Evolutionary conservation across 2,797 vertebrate genomes (phyloP).

Genomic region (Centropyge bicolor): DNA sequence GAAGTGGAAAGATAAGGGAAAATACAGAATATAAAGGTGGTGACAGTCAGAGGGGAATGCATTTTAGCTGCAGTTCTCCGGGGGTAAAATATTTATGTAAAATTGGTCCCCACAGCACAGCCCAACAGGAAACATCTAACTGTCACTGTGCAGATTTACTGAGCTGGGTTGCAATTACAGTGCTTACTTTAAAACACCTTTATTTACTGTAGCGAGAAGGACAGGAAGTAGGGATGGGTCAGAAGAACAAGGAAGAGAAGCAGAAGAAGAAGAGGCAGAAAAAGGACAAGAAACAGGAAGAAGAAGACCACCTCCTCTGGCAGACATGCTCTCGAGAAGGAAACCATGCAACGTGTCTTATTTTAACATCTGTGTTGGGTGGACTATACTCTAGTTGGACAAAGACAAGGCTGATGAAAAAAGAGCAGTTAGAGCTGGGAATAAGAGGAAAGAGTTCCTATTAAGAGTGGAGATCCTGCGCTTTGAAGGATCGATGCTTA

Average conservation of each 20-base stretch:
- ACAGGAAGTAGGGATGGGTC: slow-evolving; percentile 58
- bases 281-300: slow-evolving; percentile 46
- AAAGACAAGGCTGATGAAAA: slow-evolving; percentile 52
- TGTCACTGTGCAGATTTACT: slow-evolving; percentile 56
- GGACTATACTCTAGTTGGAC: slow-evolving; percentile 31
- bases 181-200: slow-evolving; percentile 75
- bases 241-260: slow-evolving; percentile 51
- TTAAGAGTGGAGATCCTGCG: not conserved
- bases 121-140: slow-evolving; percentile 50
- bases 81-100: slow-evolving; percentile 44
- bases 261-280: slow-evolving; percentile 49
- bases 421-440: slow-evolving; percentile 36
- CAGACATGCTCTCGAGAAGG: slow-evolving; percentile 78
- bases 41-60: slow-evolving; percentile 82
- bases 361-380: slow-evolving; percentile 54
- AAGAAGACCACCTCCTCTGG: slow-evolving; percentile 57
- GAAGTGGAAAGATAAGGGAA: slow-evolving; percentile 89
- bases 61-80: slow-evolving; percentile 58
- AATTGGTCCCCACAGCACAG: slow-evolving; percentile 35
- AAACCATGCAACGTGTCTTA: slow-evolving; percentile 79
- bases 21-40: slow-evolving; percentile 93
- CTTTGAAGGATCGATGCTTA: slow-evolving; percentile 66
- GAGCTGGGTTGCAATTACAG: slow-evolving; percentile 28
- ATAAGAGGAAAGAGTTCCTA: slow-evolving; percentile 23
- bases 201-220: slow-evolving; percentile 85